Evolutionary conservation across 2,797 vertebrate genomes (phyloP).

Genomic region (Meriones psammophilus): DNA sequence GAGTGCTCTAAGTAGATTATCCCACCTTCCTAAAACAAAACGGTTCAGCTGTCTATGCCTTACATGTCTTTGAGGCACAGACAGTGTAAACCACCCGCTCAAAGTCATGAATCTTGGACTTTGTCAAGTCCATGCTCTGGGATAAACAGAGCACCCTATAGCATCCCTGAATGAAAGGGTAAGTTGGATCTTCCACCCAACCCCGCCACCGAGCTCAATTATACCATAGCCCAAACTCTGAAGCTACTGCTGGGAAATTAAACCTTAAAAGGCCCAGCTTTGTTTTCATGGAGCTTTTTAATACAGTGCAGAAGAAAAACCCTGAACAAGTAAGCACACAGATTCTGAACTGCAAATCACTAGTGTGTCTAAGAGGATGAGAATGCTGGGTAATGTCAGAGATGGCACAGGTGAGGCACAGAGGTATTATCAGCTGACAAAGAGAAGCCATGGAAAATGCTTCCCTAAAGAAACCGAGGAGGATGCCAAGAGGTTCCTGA

Average conservation of each 20-base stretch:
- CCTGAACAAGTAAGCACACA: background rate
- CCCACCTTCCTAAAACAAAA: background rate
- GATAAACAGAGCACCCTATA: too few species aligned
- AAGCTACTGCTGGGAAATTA: background rate
- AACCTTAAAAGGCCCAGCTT: background rate
- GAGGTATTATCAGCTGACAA: background rate
- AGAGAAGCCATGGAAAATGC: background rate
- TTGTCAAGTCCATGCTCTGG: background rate
- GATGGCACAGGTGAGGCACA: too few species aligned
- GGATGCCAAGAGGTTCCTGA: background rate
- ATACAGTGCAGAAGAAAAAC: background rate
- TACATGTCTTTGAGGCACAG: background rate
- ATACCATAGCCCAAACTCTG: rapidly evolving
- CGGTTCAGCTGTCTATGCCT: background rate
- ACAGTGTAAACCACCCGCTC: background rate
- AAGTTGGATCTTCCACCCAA: background rate
- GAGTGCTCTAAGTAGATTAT: background rate
- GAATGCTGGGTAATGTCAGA: background rate
- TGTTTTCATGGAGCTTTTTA: background rate
- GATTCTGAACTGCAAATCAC: background rate
- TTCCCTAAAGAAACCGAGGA: background rate
- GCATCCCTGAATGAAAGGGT: background rate
- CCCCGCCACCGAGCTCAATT: background rate
- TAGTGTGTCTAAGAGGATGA: background rate
- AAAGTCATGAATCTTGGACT: background rate